Percentiles rank a stretch among this genome's conserved stretches.
Conservation (phyloP, 2,797 vertebrate species). For the Pseudochirops cupreus region DNA sequence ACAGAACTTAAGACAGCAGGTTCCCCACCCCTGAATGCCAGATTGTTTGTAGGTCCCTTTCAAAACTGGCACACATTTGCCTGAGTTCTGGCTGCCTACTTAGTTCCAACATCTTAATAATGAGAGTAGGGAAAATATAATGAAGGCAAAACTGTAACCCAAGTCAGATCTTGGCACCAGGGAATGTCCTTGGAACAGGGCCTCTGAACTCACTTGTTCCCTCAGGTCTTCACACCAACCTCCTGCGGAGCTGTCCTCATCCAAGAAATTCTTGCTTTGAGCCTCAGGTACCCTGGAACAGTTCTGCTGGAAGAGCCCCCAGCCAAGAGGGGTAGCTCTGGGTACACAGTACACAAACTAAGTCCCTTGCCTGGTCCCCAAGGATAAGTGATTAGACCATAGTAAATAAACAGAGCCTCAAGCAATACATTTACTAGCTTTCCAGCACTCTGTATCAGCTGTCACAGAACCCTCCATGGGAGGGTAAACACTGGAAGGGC, state of each 20-base stretch:
- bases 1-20: too few species aligned
- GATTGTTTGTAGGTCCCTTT: neutral
- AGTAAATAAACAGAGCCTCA: neutral
- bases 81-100: neutral
- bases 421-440: neutral
- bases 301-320: neutral
- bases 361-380: neutral
- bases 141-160: neutral
- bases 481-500: conserved; percentile 13
- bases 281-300: neutral
- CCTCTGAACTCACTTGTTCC: neutral
- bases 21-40: too few species aligned
- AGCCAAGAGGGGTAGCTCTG: neutral
- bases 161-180: neutral
- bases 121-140: neutral
- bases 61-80: neutral
- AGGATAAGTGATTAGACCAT: neutral
- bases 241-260: neutral
- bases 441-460: conserved; percentile 19
- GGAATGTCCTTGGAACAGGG: neutral
- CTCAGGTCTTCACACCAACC: neutral
- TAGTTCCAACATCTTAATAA: neutral
- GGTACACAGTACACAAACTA: neutral
- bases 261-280: neutral
- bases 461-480: neutral